Base-by-base conservation (phyloP, 30 jellyfish, hydroid and myxozoan species). In the Cassiopea andromeda region DNA sequence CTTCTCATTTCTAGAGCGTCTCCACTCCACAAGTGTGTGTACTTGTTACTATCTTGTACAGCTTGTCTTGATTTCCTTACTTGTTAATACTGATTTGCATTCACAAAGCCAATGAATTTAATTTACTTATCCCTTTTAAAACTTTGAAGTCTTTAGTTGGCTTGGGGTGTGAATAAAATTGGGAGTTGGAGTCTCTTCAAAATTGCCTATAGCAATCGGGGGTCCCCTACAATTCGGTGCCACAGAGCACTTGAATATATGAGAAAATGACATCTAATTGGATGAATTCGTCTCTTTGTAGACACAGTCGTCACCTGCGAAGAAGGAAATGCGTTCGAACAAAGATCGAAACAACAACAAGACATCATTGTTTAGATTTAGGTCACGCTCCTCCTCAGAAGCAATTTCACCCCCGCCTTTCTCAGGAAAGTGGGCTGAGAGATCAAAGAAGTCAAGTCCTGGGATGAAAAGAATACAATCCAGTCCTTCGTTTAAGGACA, bases 391-490 rank as follows among this genome's bases (percentile, higher is more conserved):
- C 46, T 1, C 73, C 38, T 67, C 82, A 38, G 75, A 67, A 3
- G 2, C 73, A 64, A 5, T 5, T 27, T 74, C 91, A 48, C 54
- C 87, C 7, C 76, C 76, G 60, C 87, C 49, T 14, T 6, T 50
- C 7, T 45, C 81, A 10, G 12, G 81, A 18, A 73, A 48, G 66
- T 67, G 87, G 86, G 60, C 87, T 6, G 93, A 85, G 50, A 50
- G 92, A 57, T 45, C 81, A 18, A 9, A 87, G 74, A 57, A 27
- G 38, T 27, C 93, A 43, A 64, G 49, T 8, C 46, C 78, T 46
- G 49, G 80, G 12, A 2, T 83, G 2, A 57, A 49, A 19, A 78
- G 87, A 46, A 14, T 57, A 44, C 49, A 85, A 16, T 54, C 93
- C 15, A 44, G 71, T 8, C 80, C 93, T 1, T 38, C 81, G 12